Evolutionary conservation across 2,113 vertebrate species (phyloP).

Genomic region (Platanista minor): DNA sequence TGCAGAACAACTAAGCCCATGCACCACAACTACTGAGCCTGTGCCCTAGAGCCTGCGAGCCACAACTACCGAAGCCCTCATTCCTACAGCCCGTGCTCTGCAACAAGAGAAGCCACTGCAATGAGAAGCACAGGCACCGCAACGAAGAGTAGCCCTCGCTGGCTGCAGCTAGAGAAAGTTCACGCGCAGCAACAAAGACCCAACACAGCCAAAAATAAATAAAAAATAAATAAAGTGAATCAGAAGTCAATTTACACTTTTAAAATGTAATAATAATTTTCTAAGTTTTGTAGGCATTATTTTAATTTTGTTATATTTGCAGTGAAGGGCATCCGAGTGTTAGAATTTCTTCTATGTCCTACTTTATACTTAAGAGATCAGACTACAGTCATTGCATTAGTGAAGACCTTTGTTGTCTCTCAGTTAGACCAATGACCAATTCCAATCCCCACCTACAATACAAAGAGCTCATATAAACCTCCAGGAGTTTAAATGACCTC

Average conservation of each 20-base stretch:
- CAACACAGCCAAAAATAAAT: no score
- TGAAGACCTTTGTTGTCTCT: not conserved
- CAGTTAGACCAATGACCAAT: not conserved
- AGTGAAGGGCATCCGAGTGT: not conserved
- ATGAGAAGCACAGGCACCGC: no score
- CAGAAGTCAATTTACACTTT: not conserved
- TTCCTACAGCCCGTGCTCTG: no score
- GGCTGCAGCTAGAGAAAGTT: no score
- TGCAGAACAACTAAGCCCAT: no score
- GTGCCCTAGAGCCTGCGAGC: no score
- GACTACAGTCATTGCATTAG: not conserved
- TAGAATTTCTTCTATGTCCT: not conserved
- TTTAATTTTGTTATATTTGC: conserved; percentile 1
- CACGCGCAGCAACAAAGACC: no score
- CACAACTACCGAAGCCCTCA: no score
- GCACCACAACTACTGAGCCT: no score
- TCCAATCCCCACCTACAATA: not conserved
- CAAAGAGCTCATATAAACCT: not conserved
- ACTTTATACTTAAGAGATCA: not conserved
- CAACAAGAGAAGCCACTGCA: no score
- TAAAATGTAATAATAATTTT: not conserved
- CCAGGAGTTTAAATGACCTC: not conserved
- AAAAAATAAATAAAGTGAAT: not conserved
- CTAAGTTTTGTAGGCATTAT: not conserved
- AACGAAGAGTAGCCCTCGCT: no score